phyloP scores from a whole-genome alignment of 2,888 invertebrate genomes.

The Agrotis ipsilon region DNA sequence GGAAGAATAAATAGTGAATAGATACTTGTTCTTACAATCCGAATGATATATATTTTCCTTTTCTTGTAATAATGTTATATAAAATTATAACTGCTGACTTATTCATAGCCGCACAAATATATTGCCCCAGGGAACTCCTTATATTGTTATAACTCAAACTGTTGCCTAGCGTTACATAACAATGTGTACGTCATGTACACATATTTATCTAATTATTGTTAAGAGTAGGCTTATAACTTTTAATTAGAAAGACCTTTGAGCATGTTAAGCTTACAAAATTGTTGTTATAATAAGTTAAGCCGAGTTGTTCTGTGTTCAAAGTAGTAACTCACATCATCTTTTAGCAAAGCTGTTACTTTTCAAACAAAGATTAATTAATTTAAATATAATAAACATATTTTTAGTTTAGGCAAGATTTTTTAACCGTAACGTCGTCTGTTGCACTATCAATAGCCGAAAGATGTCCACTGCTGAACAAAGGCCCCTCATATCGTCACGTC shows the following conservation, averaged over 20 bases:
- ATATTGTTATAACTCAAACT: background rate
- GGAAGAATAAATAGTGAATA: background rate
- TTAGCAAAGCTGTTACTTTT: too few species aligned
- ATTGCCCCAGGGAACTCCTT: slow-evolving; percentile 1
- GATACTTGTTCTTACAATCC: background rate
- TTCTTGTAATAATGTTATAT: background rate
- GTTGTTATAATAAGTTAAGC: background rate
- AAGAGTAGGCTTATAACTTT: background rate
- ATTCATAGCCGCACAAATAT: background rate
- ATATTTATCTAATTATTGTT: background rate
- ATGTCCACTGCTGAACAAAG: too few species aligned
- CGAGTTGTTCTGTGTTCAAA: too few species aligned
- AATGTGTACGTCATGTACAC: background rate
- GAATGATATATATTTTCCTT: background rate
- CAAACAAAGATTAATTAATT: too few species aligned
- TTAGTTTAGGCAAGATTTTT: background rate
- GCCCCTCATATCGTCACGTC: too few species aligned
- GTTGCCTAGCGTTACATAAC: background rate
- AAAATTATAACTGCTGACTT: slow-evolving; percentile 5
- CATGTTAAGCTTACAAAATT: background rate
- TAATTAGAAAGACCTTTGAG: background rate
- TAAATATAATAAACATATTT: too few species aligned
- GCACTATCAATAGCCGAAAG: too few species aligned
- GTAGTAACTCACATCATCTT: too few species aligned
- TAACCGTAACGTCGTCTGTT: background rate